These are phyloP conservation scores for Danaus chrysippus DNA, from an alignment of 2,888 invertebrate species.

Conservation along the genomic window DNA sequence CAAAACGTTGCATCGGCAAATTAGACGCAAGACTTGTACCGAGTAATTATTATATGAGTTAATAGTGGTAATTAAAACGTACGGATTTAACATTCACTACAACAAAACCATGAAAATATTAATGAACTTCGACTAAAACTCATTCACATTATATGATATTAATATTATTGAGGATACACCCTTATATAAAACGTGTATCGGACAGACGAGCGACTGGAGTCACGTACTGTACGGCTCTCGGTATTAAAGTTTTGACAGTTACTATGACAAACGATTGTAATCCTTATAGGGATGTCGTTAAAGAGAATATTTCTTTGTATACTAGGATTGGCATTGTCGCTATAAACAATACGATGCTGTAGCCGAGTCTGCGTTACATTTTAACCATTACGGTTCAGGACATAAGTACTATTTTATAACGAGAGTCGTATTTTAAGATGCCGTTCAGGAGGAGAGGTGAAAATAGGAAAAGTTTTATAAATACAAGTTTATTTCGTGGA, in stretches of 20 bases:
- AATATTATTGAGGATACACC: neutral
- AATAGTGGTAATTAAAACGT: too few species aligned
- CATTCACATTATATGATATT: neutral
- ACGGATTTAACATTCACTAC: neutral
- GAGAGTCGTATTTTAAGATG: neutral
- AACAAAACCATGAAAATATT: neutral
- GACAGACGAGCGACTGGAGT: neutral
- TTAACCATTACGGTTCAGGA: neutral
- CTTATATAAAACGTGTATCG: neutral
- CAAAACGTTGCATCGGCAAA: too few species aligned
- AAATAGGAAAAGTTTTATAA: constrained; percentile 21
- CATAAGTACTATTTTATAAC: constrained; percentile 6
- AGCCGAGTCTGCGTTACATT: neutral
- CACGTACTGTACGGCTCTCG: neutral
- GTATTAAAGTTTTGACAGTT: constrained; percentile 1
- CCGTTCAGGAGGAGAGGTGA: constrained; percentile 15
- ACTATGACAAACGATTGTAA: neutral
- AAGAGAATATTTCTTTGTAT: neutral
- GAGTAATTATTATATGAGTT: too few species aligned
- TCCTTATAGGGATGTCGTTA: neutral
- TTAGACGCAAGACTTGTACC: too few species aligned
- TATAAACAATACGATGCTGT: neutral
- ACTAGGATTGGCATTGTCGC: neutral
- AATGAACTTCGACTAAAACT: neutral
- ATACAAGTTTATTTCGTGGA: constrained; percentile 13